Percentiles rank a stretch among this genome's conserved stretches.
phyloP scores from a whole-genome alignment of 2,888 invertebrate genomes.

The Lasioglossum figueresi region DNA sequence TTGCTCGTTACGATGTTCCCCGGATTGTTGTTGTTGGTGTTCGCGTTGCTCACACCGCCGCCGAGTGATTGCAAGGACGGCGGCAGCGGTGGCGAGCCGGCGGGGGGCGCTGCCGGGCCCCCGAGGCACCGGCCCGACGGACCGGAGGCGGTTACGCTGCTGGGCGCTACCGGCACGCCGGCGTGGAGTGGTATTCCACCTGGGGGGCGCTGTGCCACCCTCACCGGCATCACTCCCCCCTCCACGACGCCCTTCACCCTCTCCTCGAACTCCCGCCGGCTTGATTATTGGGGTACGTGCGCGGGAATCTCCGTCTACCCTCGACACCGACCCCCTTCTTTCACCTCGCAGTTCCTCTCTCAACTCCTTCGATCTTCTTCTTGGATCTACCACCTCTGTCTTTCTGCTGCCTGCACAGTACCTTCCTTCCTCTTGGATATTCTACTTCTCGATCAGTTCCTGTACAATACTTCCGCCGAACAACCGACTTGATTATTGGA shows the following conservation, averaged over 20 bases:
- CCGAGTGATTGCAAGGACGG: constrained; percentile 74
- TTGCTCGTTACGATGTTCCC: constrained; percentile 53
- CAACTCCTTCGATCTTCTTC: not conserved
- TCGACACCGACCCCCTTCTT: not conserved
- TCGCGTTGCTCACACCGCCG: constrained; percentile 63
- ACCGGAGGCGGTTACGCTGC: constrained; percentile 86
- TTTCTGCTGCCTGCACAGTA: not conserved
- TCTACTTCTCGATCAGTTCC: not conserved
- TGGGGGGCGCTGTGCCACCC: constrained; percentile 87
- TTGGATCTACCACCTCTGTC: not conserved
- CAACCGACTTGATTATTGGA: constrained; percentile 34
- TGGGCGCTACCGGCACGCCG: constrained; percentile 87
- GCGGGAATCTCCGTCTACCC: constrained; percentile 38
- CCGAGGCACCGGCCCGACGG: constrained; percentile 87
- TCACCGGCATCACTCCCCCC: constrained; percentile 84
- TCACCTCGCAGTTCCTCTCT: not conserved
- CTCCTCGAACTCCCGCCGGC: constrained; percentile 74
- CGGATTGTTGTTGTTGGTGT: constrained; percentile 36
- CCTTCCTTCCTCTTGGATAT: not conserved
- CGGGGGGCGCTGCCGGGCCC: constrained; percentile 74
- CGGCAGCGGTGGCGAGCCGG: constrained; percentile 80
- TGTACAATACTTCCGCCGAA: not conserved
- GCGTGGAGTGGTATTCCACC: constrained; percentile 87
- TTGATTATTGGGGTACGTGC: constrained; percentile 46
- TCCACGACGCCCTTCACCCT: constrained; percentile 82